These are phyloP conservation scores for Microcebus tavaratra DNA, from an alignment of 2,113 vertebrate species.

Conservation along the genomic window DNA sequence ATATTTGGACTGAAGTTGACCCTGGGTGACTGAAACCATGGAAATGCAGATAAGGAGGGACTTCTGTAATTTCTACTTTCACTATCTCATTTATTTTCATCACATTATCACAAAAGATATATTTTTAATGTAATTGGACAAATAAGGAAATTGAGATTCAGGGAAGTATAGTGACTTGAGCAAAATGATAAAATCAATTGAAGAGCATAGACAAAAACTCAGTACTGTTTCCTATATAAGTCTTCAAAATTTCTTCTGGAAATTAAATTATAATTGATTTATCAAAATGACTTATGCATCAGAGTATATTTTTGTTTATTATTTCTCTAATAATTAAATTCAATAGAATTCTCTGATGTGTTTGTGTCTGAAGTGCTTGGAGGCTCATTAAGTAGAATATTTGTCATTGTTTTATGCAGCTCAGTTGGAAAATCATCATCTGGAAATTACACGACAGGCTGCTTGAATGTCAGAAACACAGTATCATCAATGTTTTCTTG, in stretches of 20 bases:
- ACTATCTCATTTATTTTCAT: neutral
- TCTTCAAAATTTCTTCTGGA: constrained; percentile 40
- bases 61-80: neutral
- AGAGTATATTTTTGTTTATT: constrained; percentile 42
- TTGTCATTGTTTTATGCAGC: constrained; percentile 55
- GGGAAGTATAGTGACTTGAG: neutral
- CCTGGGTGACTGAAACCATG: neutral
- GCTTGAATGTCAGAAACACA: neutral
- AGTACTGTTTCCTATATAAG: neutral
- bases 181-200: neutral
- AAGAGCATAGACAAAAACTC: neutral
- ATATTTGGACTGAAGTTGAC: neutral
- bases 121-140: neutral
- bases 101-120: neutral
- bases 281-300: constrained; percentile 64
- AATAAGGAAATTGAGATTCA: neutral
- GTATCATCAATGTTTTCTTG: constrained; percentile 18
- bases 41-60: neutral
- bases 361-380: constrained; percentile 53
- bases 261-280: constrained; percentile 69
- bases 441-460: constrained; percentile 51
- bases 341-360: constrained; percentile 46
- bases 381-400: constrained; percentile 45
- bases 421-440: constrained; percentile 54
- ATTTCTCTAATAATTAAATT: constrained; percentile 63